A percentile compares a stretch with the other conserved stretches of the same genome.
These are phyloP conservation scores for Chrysolina haemoptera DNA, from an alignment of 2,888 invertebrate genomes.

Conservation along the genomic window DNA sequence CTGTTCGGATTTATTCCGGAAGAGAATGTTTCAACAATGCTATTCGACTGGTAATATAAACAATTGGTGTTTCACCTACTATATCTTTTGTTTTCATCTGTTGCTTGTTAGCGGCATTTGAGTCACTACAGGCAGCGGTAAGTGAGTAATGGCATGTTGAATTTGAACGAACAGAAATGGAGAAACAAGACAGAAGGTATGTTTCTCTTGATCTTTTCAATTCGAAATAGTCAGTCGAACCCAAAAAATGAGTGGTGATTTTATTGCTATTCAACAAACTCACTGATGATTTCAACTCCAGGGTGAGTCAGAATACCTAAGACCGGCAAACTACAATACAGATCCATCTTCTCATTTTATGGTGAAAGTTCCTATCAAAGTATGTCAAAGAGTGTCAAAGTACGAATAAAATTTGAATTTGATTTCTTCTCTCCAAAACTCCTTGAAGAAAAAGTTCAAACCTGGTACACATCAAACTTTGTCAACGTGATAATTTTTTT, in stretches of 20 bases:
- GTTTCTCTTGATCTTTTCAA: background rate
- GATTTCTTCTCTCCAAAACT: no score
- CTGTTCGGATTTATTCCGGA: conserved; percentile 34
- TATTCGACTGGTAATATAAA: conserved; percentile 23
- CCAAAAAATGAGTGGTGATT: no score
- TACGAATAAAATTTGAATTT: no score
- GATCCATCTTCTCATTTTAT: no score
- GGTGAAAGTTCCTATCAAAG: no score
- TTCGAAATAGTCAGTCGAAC: background rate
- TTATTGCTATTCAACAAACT: background rate
- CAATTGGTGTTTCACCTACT: conserved; percentile 3
- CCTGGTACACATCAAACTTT: no score
- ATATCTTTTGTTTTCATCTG: conserved; percentile 6
- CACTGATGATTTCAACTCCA: background rate
- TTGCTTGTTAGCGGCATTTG: background rate
- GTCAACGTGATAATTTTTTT: no score
- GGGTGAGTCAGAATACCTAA: no score
- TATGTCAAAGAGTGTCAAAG: no score
- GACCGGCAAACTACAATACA: no score
- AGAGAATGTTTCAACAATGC: conserved; percentile 19
- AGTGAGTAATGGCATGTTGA: background rate
- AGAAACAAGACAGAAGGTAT: background rate
- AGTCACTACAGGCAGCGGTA: background rate
- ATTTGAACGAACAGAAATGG: background rate
- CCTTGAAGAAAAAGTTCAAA: no score